phyloP scores from a whole-genome alignment of 2,797 vertebrate species.

The Sebastes flavidus region DNA sequence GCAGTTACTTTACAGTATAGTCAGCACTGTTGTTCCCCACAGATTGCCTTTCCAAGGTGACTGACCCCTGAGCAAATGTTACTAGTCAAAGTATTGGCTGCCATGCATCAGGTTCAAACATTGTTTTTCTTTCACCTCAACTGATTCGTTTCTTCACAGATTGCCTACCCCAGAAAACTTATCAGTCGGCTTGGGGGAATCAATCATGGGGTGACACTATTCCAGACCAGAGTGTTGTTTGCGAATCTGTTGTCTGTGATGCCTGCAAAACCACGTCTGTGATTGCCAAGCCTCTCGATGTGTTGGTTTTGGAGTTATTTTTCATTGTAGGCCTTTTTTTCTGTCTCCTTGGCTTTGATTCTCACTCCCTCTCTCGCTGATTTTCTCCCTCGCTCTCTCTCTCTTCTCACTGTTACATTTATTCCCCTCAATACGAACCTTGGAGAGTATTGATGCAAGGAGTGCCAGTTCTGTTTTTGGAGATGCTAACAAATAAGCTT shows the following conservation, averaged over 20 bases:
- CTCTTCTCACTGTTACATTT: constrained; percentile 42
- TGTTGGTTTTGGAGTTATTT: constrained; percentile 77
- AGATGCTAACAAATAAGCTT: constrained; percentile 61
- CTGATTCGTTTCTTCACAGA: constrained; percentile 73
- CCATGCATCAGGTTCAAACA: constrained; percentile 70
- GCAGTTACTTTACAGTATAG: constrained; percentile 58
- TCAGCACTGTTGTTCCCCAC: constrained; percentile 58
- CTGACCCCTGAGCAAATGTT: constrained; percentile 75
- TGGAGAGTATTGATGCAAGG: constrained; percentile 58
- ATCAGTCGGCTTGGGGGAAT: constrained; percentile 77
- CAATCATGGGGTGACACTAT: constrained; percentile 79
- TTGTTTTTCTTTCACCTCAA: constrained; percentile 67
- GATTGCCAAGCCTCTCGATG: constrained; percentile 76
- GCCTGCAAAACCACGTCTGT: constrained; percentile 67
- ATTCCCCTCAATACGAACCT: constrained; percentile 51
- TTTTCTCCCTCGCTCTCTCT: background rate
- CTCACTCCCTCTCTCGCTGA: background rate
- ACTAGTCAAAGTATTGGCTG: constrained; percentile 69
- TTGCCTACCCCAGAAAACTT: constrained; percentile 77
- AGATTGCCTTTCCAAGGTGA: constrained; percentile 74
- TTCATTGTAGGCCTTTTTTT: constrained; percentile 67
- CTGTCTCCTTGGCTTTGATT: constrained; percentile 47
- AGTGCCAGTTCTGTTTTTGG: constrained; percentile 62
- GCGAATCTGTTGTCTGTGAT: constrained; percentile 77
- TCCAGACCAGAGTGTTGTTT: constrained; percentile 75